These are phyloP conservation scores for Ditylenchus dipsaci DNA, from an alignment of 1,140 invertebrate genomes.

Conservation along the genomic window DNA sequence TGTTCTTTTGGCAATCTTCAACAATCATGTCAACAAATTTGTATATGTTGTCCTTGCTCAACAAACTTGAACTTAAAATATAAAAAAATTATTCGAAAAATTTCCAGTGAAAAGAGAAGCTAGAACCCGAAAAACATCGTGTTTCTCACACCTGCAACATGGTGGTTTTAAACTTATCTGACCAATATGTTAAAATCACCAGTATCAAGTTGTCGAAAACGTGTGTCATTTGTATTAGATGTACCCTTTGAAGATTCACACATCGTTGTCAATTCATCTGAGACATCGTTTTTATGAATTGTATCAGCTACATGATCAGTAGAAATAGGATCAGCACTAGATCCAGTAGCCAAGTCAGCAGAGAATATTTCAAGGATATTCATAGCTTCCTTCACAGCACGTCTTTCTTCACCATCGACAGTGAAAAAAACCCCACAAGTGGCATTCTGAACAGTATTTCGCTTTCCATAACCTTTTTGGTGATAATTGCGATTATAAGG, in stretches of 20 bases:
- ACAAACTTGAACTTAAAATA: not conserved
- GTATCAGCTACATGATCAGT: not conserved
- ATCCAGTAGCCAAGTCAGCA: not conserved
- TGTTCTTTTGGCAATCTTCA: slow-evolving; percentile 5
- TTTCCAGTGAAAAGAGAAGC: not conserved
- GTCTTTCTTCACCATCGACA: slow-evolving; percentile 2
- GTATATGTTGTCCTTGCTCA: not conserved
- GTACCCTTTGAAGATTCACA: not conserved
- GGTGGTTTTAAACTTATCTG: too few relatives aligned
- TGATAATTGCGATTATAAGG: not conserved
- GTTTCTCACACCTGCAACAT: not conserved
- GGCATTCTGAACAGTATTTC: not conserved
- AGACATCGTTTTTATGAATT: not conserved
- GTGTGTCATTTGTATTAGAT: not conserved
- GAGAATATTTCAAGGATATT: not conserved
- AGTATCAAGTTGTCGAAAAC: not conserved
- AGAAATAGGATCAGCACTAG: not conserved
- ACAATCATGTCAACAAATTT: slow-evolving; percentile 6
- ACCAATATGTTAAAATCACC: not conserved
- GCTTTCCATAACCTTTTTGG: not conserved
- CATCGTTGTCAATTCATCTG: slow-evolving; percentile 2
- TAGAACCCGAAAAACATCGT: not conserved
- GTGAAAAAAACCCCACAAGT: not conserved
- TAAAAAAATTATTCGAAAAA: not conserved
- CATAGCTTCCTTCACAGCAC: not conserved